Conservation (phyloP, 2,113 vertebrate species). For the Tetrax tetrax region DNA sequence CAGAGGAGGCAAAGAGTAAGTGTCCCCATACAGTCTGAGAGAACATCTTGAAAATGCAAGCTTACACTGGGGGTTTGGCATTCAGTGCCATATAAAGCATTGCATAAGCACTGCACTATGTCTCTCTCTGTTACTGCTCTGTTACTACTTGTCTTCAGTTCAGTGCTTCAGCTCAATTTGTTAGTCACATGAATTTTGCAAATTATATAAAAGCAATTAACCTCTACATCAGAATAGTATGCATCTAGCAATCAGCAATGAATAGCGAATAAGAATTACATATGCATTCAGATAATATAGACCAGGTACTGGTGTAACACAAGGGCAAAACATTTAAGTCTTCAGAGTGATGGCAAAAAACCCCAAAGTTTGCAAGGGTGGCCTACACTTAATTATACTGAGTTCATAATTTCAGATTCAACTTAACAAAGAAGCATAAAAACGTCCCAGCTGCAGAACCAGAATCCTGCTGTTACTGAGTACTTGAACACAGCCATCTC, state of each 20-base stretch:
- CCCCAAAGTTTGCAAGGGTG: rapidly evolving
- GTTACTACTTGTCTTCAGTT: not conserved
- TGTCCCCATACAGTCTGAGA: not conserved
- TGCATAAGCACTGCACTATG: not conserved
- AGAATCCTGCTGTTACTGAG: not conserved
- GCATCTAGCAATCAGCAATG: not conserved
- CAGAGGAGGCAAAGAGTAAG: not conserved
- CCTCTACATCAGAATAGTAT: not conserved
- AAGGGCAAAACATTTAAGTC: not conserved
- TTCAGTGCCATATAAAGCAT: not conserved
- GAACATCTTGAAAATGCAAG: not conserved
- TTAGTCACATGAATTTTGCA: not conserved
- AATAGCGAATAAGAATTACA: not conserved
- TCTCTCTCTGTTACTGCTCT: not conserved
- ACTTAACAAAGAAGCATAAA: not conserved
- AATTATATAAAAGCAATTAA: not conserved
- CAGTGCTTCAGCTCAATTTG: not conserved
- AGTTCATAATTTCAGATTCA: not conserved
- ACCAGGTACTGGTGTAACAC: not conserved
- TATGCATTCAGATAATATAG: not conserved
- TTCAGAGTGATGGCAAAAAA: not conserved
- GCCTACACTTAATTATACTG: not conserved
- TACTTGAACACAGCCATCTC: not conserved
- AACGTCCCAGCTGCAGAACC: not conserved
- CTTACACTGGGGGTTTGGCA: not conserved